phyloP scores from a whole-genome alignment of 2,113 vertebrate species.

The Stictonetta naevosa region DNA sequence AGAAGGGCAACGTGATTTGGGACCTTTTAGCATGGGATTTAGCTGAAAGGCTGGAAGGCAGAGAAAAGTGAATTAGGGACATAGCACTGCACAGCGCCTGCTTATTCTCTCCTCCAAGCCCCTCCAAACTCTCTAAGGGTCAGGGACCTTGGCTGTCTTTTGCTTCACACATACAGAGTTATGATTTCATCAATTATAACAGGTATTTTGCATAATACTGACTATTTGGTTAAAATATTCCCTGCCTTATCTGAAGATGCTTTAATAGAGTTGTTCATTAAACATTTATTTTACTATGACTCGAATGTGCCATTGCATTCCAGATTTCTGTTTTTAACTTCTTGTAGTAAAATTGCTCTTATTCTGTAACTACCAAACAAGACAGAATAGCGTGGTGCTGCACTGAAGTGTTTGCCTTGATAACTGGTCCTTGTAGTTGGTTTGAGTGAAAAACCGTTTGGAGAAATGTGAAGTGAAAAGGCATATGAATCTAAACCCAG shows the following conservation, averaged over 20 bases:
- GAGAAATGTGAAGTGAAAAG: constrained; percentile 61
- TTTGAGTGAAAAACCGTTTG: constrained; percentile 68
- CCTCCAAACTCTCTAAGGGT: not conserved
- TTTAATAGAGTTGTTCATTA: not conserved
- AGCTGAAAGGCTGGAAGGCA: not conserved
- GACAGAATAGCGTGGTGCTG: constrained; percentile 31
- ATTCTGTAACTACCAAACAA: not conserved
- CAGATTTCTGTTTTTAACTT: not conserved
- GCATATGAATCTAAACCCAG: constrained; percentile 48
- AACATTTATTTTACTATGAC: not conserved
- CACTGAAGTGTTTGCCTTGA: constrained; percentile 53
- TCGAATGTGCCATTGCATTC: not conserved
- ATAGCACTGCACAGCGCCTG: not conserved
- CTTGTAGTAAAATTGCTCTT: constrained; percentile 4
- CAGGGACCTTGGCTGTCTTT: not conserved
- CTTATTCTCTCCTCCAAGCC: not conserved
- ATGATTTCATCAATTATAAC: not conserved
- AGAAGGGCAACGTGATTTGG: not conserved
- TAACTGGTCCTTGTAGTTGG: constrained; percentile 64
- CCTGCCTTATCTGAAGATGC: not conserved
- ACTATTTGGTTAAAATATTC: not conserved
- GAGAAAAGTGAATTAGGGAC: not conserved
- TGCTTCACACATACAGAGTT: not conserved
- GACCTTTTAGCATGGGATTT: not conserved
- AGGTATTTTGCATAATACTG: not conserved